A percentile compares a stretch with the other conserved stretches of the same genome.
Evolutionary conservation across 1,140 invertebrate genomes (phyloP).

Genomic region (Pararge aegeria): DNA sequence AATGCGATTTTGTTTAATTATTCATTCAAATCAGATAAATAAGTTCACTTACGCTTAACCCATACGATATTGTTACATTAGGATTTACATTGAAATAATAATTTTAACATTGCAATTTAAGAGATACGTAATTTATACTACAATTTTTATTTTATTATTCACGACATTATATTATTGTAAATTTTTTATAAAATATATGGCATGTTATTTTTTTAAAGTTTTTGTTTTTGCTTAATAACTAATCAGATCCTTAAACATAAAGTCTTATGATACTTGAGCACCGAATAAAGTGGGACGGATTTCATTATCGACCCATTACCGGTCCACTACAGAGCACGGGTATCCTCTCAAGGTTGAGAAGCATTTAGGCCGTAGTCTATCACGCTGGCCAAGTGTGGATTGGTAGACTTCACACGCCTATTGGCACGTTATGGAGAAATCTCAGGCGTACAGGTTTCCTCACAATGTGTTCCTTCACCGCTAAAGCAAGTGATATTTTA

Average conservation of each 20-base stretch:
- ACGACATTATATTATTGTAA: constrained; percentile 48
- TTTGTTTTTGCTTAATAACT: constrained; percentile 40
- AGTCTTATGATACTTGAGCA: constrained; percentile 35
- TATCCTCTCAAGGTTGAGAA: too few species aligned
- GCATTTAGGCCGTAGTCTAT: too few species aligned
- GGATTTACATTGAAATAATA: constrained; percentile 18
- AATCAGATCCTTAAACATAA: constrained; percentile 36
- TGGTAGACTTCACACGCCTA: too few species aligned
- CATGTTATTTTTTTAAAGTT: constrained; percentile 72
- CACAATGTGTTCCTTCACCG: too few species aligned
- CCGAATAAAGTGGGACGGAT: constrained; percentile 33
- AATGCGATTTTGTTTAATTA: too few species aligned
- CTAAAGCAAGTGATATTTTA: too few species aligned
- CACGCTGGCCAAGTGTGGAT: too few species aligned
- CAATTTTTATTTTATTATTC: constrained; percentile 53
- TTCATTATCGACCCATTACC: too few species aligned
- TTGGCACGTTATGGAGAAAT: too few species aligned
- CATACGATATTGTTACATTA: constrained; percentile 15
- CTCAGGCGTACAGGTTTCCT: too few species aligned
- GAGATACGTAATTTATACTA: constrained; percentile 30
- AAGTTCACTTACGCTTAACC: constrained; percentile 31
- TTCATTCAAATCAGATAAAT: neutral
- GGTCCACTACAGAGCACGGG: too few species aligned
- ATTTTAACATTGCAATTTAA: constrained; percentile 24
- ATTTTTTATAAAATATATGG: constrained; percentile 73